A percentile compares a stretch with the other conserved stretches of the same genome.
Evolutionary conservation across 2,797 vertebrate species (phyloP).

Genomic region (Sebastes matsubarae): DNA sequence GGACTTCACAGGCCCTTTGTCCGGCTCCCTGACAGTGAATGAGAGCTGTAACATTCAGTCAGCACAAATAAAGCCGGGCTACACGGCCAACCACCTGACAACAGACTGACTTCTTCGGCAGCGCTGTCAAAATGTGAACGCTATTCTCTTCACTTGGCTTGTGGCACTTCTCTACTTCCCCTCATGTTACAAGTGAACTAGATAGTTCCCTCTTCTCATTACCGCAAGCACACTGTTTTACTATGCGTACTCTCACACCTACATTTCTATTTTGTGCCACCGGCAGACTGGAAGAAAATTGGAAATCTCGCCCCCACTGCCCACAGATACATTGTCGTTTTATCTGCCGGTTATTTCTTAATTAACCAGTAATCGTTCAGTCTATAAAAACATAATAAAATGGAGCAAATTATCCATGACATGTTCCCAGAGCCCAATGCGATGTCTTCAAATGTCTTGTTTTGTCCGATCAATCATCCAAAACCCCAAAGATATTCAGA

Average conservation of each 20-base stretch:
- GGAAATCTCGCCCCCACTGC: background rate
- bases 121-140: background rate
- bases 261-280: background rate
- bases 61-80: constrained; percentile 45
- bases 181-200: constrained; percentile 27
- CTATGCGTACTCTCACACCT: background rate
- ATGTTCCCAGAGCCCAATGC: background rate
- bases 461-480: background rate
- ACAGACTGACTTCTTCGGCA: constrained; percentile 12
- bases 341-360: background rate
- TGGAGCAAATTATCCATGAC: background rate
- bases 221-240: background rate
- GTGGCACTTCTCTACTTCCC: constrained; percentile 46
- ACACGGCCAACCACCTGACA: constrained; percentile 34
- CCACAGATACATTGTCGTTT: background rate
- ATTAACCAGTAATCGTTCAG: too few species aligned
- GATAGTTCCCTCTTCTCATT: constrained; percentile 53
- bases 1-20: constrained; percentile 54
- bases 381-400: background rate
- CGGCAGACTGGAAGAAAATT: background rate
- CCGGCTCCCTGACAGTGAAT: constrained; percentile 37
- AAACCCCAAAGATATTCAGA: background rate
- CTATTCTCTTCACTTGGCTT: background rate
- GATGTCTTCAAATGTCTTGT: background rate
- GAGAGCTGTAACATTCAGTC: constrained; percentile 39